Conservation (phyloP, 1,140 invertebrate genomes). For the Drosophila insularis region DNA sequence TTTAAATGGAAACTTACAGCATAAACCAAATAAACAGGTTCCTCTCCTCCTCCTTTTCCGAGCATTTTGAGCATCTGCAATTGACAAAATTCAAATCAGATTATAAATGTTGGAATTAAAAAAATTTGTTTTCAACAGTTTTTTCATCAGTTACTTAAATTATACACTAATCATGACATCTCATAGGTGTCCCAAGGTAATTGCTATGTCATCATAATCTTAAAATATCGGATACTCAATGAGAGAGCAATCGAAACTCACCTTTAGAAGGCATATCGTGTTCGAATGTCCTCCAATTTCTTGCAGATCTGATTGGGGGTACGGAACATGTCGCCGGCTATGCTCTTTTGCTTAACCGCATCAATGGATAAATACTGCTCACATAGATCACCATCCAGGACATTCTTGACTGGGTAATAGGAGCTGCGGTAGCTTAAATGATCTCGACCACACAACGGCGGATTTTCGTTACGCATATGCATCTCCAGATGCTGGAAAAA, state of each 20-base stretch:
- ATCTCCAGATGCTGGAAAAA: slow-evolving; percentile 99
- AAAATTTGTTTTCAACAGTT: not conserved
- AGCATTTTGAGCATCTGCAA: not conserved
- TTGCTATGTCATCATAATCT: slow-evolving; percentile 63
- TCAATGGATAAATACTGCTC: slow-evolving; percentile 99
- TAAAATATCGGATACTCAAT: too few relatives aligned
- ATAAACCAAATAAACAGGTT: not conserved
- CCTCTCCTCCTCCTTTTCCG: not conserved
- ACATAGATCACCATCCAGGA: slow-evolving; percentile 99
- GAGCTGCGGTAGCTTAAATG: slow-evolving; percentile 98
- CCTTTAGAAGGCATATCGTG: slow-evolving; percentile 95
- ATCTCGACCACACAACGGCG: slow-evolving; percentile 97
- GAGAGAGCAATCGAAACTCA: not conserved
- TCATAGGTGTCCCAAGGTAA: slow-evolving; percentile 82
- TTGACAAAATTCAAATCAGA: not conserved
- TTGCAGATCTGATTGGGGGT: slow-evolving; percentile 98
- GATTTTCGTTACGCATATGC: slow-evolving; percentile 99
- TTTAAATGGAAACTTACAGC: slow-evolving; percentile 20
- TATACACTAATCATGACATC: slow-evolving; percentile 76
- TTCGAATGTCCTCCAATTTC: slow-evolving; percentile 96
- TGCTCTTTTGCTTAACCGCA: slow-evolving; percentile 95
- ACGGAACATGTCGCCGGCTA: slow-evolving; percentile 96
- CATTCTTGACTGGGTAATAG: slow-evolving; percentile 99
- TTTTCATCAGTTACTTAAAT: slow-evolving; percentile 32
- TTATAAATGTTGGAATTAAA: not conserved